Base-by-base conservation (phyloP, 2,113 vertebrate genomes). In the Sylvilagus bachmani region DNA sequence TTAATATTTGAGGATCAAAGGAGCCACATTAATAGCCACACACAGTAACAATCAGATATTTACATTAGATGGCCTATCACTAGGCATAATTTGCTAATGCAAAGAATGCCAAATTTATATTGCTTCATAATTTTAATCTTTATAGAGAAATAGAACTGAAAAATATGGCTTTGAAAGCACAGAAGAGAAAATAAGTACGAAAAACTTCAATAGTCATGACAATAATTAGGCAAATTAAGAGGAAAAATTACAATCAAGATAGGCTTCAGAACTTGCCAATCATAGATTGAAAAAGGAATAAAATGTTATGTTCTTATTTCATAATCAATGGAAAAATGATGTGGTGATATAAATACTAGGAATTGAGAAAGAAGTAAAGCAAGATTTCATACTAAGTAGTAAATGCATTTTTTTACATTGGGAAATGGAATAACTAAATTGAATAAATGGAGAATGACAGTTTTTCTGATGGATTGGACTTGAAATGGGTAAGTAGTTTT, bases 71-170 rank as follows among this genome's bases (percentile, higher is more conserved):
- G 61, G 22, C 36, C 44, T 29, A 58, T 27, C 38, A 51, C 24
- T 69, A n/a, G 66, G 27, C 67, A 86, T 81, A 55, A 66, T 74
- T 90, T 80, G 71, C 55, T 91, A 94, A 6, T 19, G n/a, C 49
- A 17, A 73, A 31, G 21, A 80, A 69, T 58, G 11, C 1, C 62
- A 73, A 66, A 81, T 49, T 33, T 80, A 17, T 86, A 24, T 77
- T 49, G 16, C 44, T 81, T 91, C 58, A 49, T 74, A 70, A 58
- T 66, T 27, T 83, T 53, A 78, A 36, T 81, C 10, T 80, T 19
- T 10, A 31, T 71, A 53, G 24, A 36, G 51, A 22, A 25, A 90
- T 11, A 79, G 22, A 73, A 82, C 16, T 27, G 29, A n/a, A 84
- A 29, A 62, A 87, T 44, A 70, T 8, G 17, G 4, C 62, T 89